phyloP scores from a whole-genome alignment of 2,797 vertebrate species.

The Rhynchonycteris naso region DNA sequence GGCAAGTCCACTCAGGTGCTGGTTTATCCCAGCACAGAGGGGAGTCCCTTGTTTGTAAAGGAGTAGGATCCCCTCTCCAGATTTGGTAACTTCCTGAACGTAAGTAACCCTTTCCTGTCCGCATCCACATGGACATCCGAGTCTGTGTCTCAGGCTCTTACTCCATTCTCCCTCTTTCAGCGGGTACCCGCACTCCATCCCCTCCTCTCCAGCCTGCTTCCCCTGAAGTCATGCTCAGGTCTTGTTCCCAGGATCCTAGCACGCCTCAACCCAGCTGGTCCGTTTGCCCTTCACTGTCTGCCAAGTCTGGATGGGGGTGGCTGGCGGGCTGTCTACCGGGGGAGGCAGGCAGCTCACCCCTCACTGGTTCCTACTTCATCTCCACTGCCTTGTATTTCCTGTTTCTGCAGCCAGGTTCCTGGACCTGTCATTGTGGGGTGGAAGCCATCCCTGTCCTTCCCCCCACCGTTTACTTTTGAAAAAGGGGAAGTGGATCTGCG shows the following conservation, averaged over 20 bases:
- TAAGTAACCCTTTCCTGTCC: too few species aligned
- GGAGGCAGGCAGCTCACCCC: neutral
- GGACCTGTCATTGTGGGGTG: neutral
- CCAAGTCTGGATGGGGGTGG: neutral
- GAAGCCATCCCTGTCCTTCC: neutral
- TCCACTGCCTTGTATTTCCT: conserved; percentile 47
- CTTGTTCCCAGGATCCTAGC: neutral
- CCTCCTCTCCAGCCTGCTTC: neutral
- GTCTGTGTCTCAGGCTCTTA: neutral
- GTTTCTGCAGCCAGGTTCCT: neutral
- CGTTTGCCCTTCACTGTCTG: neutral
- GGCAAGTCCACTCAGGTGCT: too few species aligned
- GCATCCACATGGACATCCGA: neutral
- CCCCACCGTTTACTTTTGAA: conserved; percentile 56
- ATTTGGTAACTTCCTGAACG: too few species aligned
- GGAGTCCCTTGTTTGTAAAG: too few species aligned
- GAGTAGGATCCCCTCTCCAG: too few species aligned
- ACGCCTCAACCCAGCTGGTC: neutral
- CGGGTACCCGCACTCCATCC: neutral
- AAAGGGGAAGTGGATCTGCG: conserved; percentile 58
- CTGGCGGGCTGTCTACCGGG: neutral
- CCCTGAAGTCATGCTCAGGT: neutral
- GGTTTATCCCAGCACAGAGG: too few species aligned
- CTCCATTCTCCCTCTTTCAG: neutral
- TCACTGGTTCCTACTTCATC: conserved; percentile 11